phyloP scores from a whole-genome alignment of 2,113 vertebrate genomes.

The Emydocephalus ijimae region DNA sequence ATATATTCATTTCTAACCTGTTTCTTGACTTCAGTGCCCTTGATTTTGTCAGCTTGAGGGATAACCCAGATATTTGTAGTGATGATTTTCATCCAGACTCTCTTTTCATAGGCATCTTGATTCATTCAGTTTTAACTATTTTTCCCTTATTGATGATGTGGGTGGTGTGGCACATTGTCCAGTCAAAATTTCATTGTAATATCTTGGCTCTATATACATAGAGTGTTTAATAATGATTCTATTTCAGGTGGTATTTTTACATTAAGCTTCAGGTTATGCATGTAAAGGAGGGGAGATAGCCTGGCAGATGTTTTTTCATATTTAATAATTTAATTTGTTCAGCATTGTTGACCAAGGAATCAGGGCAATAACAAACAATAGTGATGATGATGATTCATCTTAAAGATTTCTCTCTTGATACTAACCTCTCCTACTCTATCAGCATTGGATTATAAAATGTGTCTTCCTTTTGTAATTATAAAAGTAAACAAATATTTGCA shows the following conservation, averaged over 20 bases:
- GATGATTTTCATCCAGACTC: background rate
- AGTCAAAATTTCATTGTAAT: background rate
- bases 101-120: background rate
- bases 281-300: background rate
- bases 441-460: background rate
- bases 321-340: background rate
- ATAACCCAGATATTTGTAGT: background rate
- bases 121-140: background rate
- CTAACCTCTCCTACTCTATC: background rate
- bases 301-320: background rate
- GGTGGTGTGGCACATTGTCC: background rate
- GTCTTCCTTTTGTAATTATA: background rate
- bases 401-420: background rate
- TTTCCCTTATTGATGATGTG: background rate
- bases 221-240: background rate
- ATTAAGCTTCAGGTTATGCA: background rate
- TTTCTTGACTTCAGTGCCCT: background rate
- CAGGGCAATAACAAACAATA: background rate
- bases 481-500: background rate
- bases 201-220: background rate
- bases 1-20: background rate
- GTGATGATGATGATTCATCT: background rate
- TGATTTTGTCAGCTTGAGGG: background rate
- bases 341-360: background rate
- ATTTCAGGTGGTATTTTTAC: background rate